phyloP scores from a whole-genome alignment of 2,797 vertebrate genomes.

The Tragelaphus oryx region DNA sequence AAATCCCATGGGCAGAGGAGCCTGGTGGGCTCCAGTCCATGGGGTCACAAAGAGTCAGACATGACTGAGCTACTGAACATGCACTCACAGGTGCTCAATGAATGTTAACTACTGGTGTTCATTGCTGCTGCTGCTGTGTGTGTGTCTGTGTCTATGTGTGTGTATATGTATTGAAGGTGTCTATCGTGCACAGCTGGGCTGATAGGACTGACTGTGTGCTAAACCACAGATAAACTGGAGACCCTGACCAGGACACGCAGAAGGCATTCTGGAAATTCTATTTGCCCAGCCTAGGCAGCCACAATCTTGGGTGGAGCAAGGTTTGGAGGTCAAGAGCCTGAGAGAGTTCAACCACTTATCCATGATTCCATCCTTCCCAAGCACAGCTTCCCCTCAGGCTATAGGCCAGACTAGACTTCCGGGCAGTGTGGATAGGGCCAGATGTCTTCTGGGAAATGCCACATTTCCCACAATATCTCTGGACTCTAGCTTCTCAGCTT shows the following conservation, averaged over 20 bases:
- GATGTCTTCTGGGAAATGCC: constrained; percentile 19
- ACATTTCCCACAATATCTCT: constrained; percentile 11
- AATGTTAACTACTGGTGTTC: background rate
- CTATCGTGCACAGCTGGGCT: background rate
- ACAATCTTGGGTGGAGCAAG: background rate
- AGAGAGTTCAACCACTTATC: background rate
- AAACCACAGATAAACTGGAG: background rate
- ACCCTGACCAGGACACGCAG: background rate
- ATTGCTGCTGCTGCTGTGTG: background rate
- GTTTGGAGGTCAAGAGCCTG: background rate
- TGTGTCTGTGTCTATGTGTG: background rate
- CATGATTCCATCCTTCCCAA: background rate
- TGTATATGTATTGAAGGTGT: background rate
- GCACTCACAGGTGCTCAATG: background rate
- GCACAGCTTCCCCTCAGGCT: background rate
- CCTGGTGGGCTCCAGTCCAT: background rate
- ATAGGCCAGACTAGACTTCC: background rate
- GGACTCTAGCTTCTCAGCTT: constrained; percentile 10
- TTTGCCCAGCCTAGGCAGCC: background rate
- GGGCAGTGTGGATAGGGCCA: background rate
- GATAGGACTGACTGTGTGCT: background rate
- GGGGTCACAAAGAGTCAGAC: background rate
- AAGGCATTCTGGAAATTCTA: background rate
- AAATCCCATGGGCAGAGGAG: background rate
- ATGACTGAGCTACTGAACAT: background rate